Percentiles rank a stretch among this genome's conserved stretches.
Conservation (phyloP, 2,113 vertebrate genomes). For the Neogobius melanostomus region DNA sequence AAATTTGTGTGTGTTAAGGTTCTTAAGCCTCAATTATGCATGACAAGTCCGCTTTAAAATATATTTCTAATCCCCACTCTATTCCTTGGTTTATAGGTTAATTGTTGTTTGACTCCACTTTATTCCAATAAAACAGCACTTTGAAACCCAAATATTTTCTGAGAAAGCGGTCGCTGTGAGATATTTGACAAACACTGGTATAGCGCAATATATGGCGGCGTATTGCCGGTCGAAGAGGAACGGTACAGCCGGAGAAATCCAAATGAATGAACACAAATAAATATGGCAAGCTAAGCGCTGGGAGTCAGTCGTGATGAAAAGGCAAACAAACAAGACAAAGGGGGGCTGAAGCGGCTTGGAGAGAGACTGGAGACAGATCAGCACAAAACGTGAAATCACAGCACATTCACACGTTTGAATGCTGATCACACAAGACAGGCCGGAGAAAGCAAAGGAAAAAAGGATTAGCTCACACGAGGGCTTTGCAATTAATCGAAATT, state of each 20-base stretch:
- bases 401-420: neutral
- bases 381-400: constrained; percentile 4
- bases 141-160: neutral
- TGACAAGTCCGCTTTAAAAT: no score
- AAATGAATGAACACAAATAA: constrained; percentile 15
- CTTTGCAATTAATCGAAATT: no score
- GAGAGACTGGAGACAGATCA: constrained; percentile 2
- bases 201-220: neutral
- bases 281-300: constrained; percentile 12
- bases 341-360: neutral
- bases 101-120: neutral
- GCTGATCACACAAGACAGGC: neutral
- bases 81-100: no score
- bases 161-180: neutral
- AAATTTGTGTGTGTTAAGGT: no score
- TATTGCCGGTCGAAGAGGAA: neutral
- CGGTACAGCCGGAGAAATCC: constrained; percentile 1
- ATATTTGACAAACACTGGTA: constrained; percentile 5
- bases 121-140: neutral
- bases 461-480: no score
- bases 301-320: constrained; percentile 7
- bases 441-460: neutral
- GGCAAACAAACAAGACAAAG: constrained; percentile 12
- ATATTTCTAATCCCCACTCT: no score
- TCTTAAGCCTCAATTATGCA: no score